Evolutionary conservation across 2,113 vertebrate species (phyloP).

Genomic region (Sisor rabdophorus): DNA sequence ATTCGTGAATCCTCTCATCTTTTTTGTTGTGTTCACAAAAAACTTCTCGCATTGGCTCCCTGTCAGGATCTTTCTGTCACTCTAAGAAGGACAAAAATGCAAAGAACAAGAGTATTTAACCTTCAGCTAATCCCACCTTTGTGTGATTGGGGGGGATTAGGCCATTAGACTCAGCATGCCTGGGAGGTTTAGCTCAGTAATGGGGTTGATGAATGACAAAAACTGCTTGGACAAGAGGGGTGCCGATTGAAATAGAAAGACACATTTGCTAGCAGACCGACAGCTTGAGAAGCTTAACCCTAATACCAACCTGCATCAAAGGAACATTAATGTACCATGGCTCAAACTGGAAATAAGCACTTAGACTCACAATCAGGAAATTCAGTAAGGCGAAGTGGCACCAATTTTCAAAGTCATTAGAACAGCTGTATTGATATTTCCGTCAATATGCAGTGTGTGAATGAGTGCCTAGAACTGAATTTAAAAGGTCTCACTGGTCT

Average conservation of each 20-base stretch:
- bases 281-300: constrained; percentile 46
- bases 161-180: constrained; percentile 48
- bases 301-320: constrained; percentile 50
- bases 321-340: constrained; percentile 42
- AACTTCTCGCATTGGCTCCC: constrained; percentile 60
- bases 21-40: constrained; percentile 54
- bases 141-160: constrained; percentile 64
- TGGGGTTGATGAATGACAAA: constrained; percentile 48
- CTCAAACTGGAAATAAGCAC: constrained; percentile 46
- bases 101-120: constrained; percentile 69
- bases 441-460: background rate
- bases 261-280: constrained; percentile 44
- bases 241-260: constrained; percentile 42
- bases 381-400: constrained; percentile 11
- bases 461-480: background rate
- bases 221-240: constrained; percentile 45
- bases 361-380: constrained; percentile 23
- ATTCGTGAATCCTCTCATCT: constrained; percentile 38
- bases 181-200: constrained; percentile 47
- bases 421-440: background rate
- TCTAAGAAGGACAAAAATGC: constrained; percentile 68
- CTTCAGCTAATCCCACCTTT: constrained; percentile 68
- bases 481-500: background rate
- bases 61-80: constrained; percentile 66
- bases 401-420: background rate